Evolutionary conservation across 2,888 invertebrate species (phyloP), one percentile per base, ranked within the genome.

Genomic region (Ganaspis brasiliensis): DNA sequence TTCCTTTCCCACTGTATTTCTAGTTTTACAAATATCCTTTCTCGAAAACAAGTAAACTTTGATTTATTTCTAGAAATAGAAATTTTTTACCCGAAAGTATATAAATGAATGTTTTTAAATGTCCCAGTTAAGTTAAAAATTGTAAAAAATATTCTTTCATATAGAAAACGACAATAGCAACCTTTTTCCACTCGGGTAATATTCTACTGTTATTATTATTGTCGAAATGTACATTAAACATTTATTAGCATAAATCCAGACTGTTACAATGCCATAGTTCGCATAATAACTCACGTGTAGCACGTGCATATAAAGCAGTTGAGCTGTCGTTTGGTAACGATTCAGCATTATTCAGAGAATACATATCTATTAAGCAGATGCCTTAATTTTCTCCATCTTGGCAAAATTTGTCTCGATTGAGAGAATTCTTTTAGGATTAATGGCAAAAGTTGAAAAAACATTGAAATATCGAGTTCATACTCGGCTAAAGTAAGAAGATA

Each of bases 251-350:
- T 56, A 56, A 56, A 24, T 21, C 26, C 56, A 56, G 56, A 24
- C 21, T 56, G 56, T 56, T 56, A 56, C 56, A 56, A 24, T 56
- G 24, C 26, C 56, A 21, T 24, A 24, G 8, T 56, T 56, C 56
- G 24, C 56, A 56, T 56, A 56, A 56, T 56, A 56, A 56, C 56
- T 56, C 56, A 56, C 26, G 24, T 56, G 24, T 56, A 9, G 12
- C 24, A 56, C 24, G 24, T 56, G 56, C 56, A 56, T 56, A 56
- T 56, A 56, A 56, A 56, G 56, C 24, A 56, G 56, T 56, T 56
- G 14, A 56, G 19, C 26, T 56, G 24, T 56, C 56, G 56, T 56
- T 56, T 56, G 56, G 9, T 56, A 26, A 56, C 24, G 21, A 24
- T 56, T 26, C 9, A 56, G 21, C 26, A 24, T 56, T 56, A 56